phyloP scores from a whole-genome alignment of 2,113 vertebrate species.

The Synchiropus splendidus region DNA sequence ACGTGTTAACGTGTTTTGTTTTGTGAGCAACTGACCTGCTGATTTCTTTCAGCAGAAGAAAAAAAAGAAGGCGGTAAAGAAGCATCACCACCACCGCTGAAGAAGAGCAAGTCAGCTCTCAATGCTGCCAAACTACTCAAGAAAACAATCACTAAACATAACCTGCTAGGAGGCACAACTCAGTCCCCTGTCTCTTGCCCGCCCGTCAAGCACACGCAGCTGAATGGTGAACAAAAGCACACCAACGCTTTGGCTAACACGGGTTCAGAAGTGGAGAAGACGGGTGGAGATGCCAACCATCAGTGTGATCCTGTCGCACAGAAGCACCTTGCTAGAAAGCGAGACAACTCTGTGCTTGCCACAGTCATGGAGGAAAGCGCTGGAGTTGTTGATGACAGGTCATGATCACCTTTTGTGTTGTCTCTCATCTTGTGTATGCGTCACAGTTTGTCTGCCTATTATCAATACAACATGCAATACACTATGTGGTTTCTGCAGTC shows the following conservation, averaged over 20 bases:
- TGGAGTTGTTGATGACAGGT: constrained; percentile 16
- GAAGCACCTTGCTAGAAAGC: constrained; percentile 69
- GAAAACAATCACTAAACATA: constrained; percentile 78
- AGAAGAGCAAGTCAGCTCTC: constrained; percentile 51
- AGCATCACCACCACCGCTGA: constrained; percentile 50
- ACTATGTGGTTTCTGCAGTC: too few relatives aligned
- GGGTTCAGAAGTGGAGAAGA: constrained; percentile 10
- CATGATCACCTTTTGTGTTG: too few relatives aligned
- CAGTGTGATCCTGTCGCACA: constrained; percentile 43
- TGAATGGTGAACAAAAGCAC: constrained; percentile 9
- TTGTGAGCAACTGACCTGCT: too few relatives aligned
- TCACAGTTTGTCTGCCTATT: too few relatives aligned
- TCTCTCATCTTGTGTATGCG: too few relatives aligned
- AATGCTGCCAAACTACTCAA: constrained; percentile 81
- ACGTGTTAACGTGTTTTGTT: too few relatives aligned
- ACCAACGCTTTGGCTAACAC: constrained; percentile 5
- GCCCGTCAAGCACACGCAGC: background rate
- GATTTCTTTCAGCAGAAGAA: constrained; percentile 17
- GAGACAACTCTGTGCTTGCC: constrained; percentile 70
- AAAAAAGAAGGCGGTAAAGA: constrained; percentile 22
- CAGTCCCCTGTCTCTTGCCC: background rate
- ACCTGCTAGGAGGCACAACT: constrained; percentile 52
- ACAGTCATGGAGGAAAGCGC: constrained; percentile 80
- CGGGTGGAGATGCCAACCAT: constrained; percentile 34
- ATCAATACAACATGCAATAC: too few relatives aligned